Base-by-base conservation (phyloP, 1,140 invertebrate genomes). In the Drosophila navojoa region DNA sequence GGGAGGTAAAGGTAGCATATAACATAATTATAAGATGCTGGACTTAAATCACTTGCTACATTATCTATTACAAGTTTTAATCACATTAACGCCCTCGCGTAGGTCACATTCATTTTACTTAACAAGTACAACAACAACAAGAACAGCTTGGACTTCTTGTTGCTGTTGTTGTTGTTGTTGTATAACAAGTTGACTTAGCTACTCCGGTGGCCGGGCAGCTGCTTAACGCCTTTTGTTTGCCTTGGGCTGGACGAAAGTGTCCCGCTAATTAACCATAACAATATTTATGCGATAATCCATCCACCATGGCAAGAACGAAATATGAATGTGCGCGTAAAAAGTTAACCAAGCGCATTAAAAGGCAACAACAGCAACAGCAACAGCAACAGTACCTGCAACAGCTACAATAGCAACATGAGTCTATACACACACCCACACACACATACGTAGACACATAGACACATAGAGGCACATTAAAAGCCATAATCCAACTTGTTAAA, bases 201-300 rank as follows among this genome's bases (percentile, higher is more conserved):
- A 32, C 59, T 76, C 27, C 66, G 66, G 45, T 75, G 7, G 47
- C 40, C 35, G 1, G 35, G 35, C 11, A 10, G 27, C 35, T 40
- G 45, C 29, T 67, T 59, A 57, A 68, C 63, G 64, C 54, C 55
- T 58, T 66, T 67, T 25, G 22, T 44, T 73, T 45, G 55, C 38
- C 32, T 45, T 38, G n/a, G 61, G 40, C 57, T 54, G 76, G 66
- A 79, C 73, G 15, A 82, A 84, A 87, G 85, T 90, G 85, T 89
- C 84, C 64, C 75, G 84, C 84, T 89, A 89, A 89, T 89, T 89
- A 89, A 90, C 80, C 80, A 90, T 90, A 87, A 89, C 68, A 87
- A 90, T 89, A 89, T 89, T 89, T 89, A 89, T 89, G 84, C 74
- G 45, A 67, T 71, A 74, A 89, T 87, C 71, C 75, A 89, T 87